Base-by-base conservation (phyloP, 2,888 invertebrate genomes). In the Axea sp. region DNA sequence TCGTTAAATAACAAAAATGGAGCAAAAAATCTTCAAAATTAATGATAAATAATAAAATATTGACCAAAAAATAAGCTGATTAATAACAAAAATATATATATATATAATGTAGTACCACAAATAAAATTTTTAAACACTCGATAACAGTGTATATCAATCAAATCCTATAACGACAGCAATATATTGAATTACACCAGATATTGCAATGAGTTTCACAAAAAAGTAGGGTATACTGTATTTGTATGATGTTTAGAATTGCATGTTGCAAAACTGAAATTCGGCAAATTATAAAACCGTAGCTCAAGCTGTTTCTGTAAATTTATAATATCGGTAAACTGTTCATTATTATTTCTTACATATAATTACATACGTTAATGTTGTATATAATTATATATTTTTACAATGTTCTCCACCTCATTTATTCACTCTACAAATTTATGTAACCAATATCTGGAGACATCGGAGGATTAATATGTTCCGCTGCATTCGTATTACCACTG, bases 401-500 rank as follows among this genome's bases (percentile, higher is more conserved):
- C 26, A 15, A 17, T 37, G 17, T 12, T 41, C 7, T 14, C n/a
- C n/a, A 41, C 31, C 24, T 45, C 3, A 1, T 24, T 5, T 47
- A 35, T 33, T 26, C 9, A 49, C 7, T 47, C 9, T 57, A 55
- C 26, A 68, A 33, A 59, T 51, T 43, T 39, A 51, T 68, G 22
- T 51, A 65, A 35, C 7, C 31, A 22, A 49, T 37, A 31, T 73
- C 64, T 7, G 51, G 53, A 28, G 64, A 72, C 41, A 64, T 57
- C 7, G 62, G 57, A 5, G 57, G 62, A 8, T 62, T 17, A 12
- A 57, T 43, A 24, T 8, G 47, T 12, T 62, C 67, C 5, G 28
- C 14, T 37, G 51, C 11, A 35, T 68, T 64, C 6, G 49, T 59
- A 55, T 57, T 73, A 22, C 51, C 43, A 5, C 82, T 82, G 8